Percentiles rank a stretch among this genome's conserved stretches.
phyloP scores from a whole-genome alignment of 2,888 invertebrate genomes.

The Archaeoteleia sp. region DNA sequence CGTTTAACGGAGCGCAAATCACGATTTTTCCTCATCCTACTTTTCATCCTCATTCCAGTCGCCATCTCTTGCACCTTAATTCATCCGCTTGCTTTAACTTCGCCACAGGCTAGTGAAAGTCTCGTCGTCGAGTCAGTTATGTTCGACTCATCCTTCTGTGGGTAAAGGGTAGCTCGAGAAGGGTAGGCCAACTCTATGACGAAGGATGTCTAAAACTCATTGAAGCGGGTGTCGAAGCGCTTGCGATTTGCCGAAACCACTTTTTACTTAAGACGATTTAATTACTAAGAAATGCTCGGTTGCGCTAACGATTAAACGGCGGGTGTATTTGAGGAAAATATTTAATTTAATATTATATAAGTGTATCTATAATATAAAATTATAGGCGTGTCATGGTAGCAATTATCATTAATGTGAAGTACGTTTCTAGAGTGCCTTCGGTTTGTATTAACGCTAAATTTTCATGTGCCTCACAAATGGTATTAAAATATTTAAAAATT shows the following conservation, averaged over 20 bases:
- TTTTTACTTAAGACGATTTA: constrained; percentile 18
- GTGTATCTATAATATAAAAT: constrained; percentile 20
- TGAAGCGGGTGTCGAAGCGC: constrained; percentile 3
- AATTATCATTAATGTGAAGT: constrained; percentile 11
- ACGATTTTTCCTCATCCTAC: constrained; percentile 53
- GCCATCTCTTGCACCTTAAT: constrained; percentile 28
- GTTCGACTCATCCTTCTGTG: constrained; percentile 33
- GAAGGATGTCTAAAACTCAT: constrained; percentile 24
- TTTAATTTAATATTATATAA: constrained; percentile 28
- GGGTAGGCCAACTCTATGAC: constrained; percentile 8
- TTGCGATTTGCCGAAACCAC: constrained; percentile 24
- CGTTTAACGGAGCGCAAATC: constrained; percentile 64
- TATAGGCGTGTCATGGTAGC: constrained; percentile 12
- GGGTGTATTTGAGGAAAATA: constrained; percentile 1
- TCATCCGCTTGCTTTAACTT: constrained; percentile 25
- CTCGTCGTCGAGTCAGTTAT: constrained; percentile 16
- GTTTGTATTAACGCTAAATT: too few relatives aligned
- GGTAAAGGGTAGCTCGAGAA: background rate
- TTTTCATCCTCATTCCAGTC: constrained; percentile 36
- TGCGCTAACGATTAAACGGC: constrained; percentile 33
- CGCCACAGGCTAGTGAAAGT: constrained; percentile 38
- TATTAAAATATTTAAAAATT: too few relatives aligned
- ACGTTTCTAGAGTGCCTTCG: too few relatives aligned
- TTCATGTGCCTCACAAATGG: too few relatives aligned
- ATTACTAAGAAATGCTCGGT: constrained; percentile 34